These are phyloP conservation scores for Anthoscopus minutus DNA, from an alignment of 2,113 vertebrate species.

Conservation along the genomic window DNA sequence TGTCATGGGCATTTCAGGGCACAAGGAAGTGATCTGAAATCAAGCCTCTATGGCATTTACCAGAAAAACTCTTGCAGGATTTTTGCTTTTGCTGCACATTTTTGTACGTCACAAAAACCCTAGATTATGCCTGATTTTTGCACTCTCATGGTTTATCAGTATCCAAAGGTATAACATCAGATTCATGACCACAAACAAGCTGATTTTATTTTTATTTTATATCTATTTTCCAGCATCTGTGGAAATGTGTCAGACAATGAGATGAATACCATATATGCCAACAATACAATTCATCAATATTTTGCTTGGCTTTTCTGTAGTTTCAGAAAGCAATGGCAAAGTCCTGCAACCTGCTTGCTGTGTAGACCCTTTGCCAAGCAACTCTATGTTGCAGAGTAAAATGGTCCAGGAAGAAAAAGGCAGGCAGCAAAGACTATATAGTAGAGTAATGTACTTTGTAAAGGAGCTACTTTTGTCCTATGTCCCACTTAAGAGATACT, in stretches of 20 bases:
- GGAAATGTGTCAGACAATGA: background rate
- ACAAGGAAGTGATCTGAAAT: background rate
- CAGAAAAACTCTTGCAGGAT: background rate
- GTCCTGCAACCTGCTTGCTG: background rate
- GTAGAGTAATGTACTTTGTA: background rate
- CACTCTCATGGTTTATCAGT: background rate
- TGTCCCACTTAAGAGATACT: background rate
- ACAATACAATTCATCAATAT: background rate
- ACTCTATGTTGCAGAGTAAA: background rate
- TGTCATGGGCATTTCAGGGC: accelerated
- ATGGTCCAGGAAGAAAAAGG: background rate
- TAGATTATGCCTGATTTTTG: background rate
- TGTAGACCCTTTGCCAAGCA: background rate
- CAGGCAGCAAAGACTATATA: background rate
- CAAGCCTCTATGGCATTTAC: background rate
- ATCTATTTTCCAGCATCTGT: background rate
- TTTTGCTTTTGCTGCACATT: background rate
- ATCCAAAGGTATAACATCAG: background rate
- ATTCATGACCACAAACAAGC: background rate
- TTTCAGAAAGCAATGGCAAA: background rate
- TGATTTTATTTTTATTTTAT: background rate
- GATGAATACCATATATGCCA: background rate
- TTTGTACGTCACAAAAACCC: background rate
- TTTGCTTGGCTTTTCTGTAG: background rate
- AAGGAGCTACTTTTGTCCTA: background rate